Base-by-base conservation (phyloP, 2,888 invertebrate genomes). In the Lomographa bimaculata region DNA sequence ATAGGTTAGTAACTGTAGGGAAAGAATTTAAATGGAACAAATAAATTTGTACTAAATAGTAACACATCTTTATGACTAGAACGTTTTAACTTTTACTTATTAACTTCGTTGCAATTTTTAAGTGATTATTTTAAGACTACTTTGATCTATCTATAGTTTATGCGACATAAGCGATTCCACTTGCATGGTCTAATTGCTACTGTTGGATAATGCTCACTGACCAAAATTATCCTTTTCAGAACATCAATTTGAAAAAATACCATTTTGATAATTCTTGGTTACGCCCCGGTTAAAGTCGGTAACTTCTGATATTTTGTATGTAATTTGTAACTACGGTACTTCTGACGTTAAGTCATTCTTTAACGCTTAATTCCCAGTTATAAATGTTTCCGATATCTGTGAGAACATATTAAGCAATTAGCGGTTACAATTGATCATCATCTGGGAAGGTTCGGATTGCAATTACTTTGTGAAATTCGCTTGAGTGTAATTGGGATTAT, bases 41-140 rank as follows among this genome's bases (percentile, higher is more conserved):
- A 12, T 25, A 25, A 25, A 25, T 25, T 12, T n/a, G n/a, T n/a
- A n/a, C n/a, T n/a, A n/a, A n/a, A n/a, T n/a, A n/a, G n/a, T n/a
- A n/a, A n/a, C n/a, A n/a, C n/a, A n/a, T n/a, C n/a, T n/a, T n/a
- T n/a, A n/a, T n/a, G n/a, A n/a, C n/a, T n/a, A n/a, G n/a, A n/a
- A n/a, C n/a, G n/a, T n/a, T n/a, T n/a, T n/a, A n/a, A n/a, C n/a
- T n/a, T n/a, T n/a, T n/a, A n/a, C n/a, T n/a, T n/a, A n/a, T n/a
- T n/a, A n/a, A n/a, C 10, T 23, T 34, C 41, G 14, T 34, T 29
- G 41, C 29, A 7, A 41, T n/a, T 5, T 20, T 20, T 39, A 17
- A 17, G 26, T 26, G 20, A 16, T 27, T 20, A n/a, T n/a, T n/a
- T n/a, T n/a, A n/a, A n/a, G n/a, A n/a, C n/a, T n/a, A n/a, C n/a